These are phyloP conservation scores for Pluvianellus socialis DNA, from an alignment of 2,113 vertebrate genomes.

Conservation along the genomic window DNA sequence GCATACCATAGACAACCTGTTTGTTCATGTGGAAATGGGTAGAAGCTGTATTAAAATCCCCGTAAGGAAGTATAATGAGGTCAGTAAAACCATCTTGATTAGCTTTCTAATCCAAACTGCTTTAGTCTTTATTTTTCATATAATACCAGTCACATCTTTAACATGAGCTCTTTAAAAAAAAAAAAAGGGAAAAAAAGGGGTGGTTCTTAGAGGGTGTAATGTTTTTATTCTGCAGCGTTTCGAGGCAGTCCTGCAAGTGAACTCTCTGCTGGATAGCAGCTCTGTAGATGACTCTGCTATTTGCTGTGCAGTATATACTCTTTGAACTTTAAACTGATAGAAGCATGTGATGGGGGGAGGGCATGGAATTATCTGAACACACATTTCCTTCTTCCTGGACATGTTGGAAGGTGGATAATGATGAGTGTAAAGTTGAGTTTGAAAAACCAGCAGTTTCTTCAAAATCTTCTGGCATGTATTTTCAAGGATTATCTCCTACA, in stretches of 20 bases:
- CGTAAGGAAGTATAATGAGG: conserved; percentile 85
- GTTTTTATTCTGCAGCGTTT: background rate
- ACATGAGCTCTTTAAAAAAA: background rate
- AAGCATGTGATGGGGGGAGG: too few relatives aligned
- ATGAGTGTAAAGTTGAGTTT: background rate
- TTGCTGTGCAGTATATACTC: background rate
- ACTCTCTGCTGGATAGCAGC: background rate
- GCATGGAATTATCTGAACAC: background rate
- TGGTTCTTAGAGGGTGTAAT: background rate
- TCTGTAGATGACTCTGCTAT: background rate
- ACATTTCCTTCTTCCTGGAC: background rate
- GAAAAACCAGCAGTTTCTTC: background rate
- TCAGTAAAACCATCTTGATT: conserved; percentile 56
- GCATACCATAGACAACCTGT: conserved; percentile 83
- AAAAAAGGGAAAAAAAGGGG: too few relatives aligned
- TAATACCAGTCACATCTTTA: background rate
- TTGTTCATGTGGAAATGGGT: conserved; percentile 94
- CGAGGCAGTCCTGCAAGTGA: background rate
- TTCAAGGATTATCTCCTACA: background rate
- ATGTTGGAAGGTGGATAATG: background rate
- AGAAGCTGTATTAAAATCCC: conserved; percentile 94
- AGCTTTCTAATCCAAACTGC: background rate
- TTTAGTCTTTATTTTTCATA: background rate
- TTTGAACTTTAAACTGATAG: background rate
- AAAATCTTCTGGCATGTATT: background rate